Conservation (phyloP, 2,113 vertebrate species). For the Pseudorectes ferrugineus region DNA sequence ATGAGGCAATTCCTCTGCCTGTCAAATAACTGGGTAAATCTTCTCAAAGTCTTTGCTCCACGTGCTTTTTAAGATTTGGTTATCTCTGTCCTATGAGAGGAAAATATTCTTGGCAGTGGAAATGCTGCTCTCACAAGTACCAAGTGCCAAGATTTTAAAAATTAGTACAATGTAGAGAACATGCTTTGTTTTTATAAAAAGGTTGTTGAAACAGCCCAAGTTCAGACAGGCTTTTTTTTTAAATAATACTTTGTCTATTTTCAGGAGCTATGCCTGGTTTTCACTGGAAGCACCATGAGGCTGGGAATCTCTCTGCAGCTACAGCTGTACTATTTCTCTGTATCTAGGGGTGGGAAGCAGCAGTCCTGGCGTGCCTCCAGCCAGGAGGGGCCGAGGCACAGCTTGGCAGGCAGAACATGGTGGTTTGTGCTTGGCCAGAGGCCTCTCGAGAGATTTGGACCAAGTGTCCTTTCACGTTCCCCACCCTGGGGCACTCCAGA, state of each 20-base stretch:
- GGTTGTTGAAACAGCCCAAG: background rate
- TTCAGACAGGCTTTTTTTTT: background rate
- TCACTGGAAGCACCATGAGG: background rate
- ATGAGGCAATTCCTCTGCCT: background rate
- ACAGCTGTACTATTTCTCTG: no score
- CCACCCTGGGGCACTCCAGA: background rate
- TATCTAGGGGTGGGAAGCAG: background rate
- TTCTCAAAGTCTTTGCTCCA: background rate
- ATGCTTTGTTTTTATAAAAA: background rate
- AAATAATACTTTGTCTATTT: background rate
- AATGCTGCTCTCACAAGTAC: background rate
- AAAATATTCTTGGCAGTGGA: background rate
- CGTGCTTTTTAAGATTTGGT: background rate
- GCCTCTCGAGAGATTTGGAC: rapidly evolving
- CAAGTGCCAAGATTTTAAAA: background rate
- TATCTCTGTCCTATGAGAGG: background rate
- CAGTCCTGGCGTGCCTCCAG: rapidly evolving
- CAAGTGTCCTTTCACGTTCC: background rate
- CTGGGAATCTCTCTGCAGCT: background rate
- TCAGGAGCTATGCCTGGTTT: background rate
- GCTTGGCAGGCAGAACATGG: background rate
- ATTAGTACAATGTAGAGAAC: background rate
- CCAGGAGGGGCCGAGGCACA: rapidly evolving
- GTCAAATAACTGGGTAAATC: background rate
- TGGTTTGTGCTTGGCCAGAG: background rate